Evolutionary conservation across 2,888 invertebrate species (phyloP).

Genomic region (Phrixothrix hirtus): DNA sequence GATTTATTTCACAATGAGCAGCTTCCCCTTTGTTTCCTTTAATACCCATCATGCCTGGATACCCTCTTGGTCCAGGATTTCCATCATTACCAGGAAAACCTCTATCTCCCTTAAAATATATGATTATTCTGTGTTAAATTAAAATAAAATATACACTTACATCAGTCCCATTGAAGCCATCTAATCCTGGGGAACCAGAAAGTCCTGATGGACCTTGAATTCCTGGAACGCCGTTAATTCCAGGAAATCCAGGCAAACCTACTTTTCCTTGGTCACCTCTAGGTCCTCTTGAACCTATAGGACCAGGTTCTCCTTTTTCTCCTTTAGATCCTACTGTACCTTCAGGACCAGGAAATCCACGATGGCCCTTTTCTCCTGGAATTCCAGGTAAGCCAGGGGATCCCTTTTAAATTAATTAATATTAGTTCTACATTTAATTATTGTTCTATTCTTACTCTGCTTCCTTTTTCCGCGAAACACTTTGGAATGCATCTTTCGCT

Average conservation of each 20-base stretch:
- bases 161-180: conserved; percentile 96
- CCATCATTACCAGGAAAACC: conserved; percentile 74
- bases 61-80: conserved; percentile 75
- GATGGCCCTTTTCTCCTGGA: conserved; percentile 73
- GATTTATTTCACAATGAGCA: conserved; percentile 69
- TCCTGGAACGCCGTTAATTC: conserved; percentile 74
- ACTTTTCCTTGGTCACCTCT: conserved; percentile 85
- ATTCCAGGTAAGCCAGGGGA: conserved; percentile 73
- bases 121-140: background rate
- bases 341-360: conserved; percentile 81
- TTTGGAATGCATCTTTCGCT: conserved; percentile 78
- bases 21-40: conserved; percentile 83
- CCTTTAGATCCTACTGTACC: conserved; percentile 88
- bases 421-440: too few species aligned
- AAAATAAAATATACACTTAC: conserved; percentile 60
- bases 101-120: conserved; percentile 65
- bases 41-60: conserved; percentile 66
- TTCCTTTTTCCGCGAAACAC: conserved; percentile 88
- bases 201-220: conserved; percentile 69
- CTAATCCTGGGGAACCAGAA: conserved; percentile 82
- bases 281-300: conserved; percentile 76
- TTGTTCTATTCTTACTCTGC: conserved; percentile 66
- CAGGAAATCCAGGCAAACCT: conserved; percentile 87
- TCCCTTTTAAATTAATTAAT: conserved; percentile 60
- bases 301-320: conserved; percentile 84